Conservation (phyloP, 2,888 invertebrate genomes). For the Campoletis raptor region DNA sequence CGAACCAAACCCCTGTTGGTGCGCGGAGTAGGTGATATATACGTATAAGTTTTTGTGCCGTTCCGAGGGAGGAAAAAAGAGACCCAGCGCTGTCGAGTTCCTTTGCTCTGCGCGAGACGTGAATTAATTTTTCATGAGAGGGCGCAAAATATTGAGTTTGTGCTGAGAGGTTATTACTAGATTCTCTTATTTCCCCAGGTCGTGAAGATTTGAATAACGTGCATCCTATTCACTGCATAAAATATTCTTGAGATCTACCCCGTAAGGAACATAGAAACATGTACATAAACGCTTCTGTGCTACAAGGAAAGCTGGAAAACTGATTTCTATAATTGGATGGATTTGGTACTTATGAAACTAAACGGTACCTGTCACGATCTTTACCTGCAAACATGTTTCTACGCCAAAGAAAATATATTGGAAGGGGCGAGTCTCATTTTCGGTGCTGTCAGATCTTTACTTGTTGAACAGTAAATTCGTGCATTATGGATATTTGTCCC, state of each 20-base stretch:
- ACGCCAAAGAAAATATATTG: conserved; percentile 28
- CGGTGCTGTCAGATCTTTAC: not conserved
- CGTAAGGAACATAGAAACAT: conserved; percentile 18
- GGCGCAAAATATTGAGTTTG: conserved; percentile 51
- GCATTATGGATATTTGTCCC: conserved; percentile 34
- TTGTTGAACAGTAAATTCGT: conserved; percentile 32
- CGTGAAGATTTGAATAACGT: conserved; percentile 21
- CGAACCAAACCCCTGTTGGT: conserved; percentile 40
- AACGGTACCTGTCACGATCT: conserved; percentile 61
- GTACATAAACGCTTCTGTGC: conserved; percentile 10
- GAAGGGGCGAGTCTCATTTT: conserved; percentile 38
- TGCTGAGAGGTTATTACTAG: conserved; percentile 45
- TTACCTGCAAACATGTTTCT: conserved; percentile 56
- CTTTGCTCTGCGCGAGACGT: conserved; percentile 37
- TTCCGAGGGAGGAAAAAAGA: conserved; percentile 38
- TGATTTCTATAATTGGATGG: conserved; percentile 79
- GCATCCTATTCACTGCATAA: conserved; percentile 28
- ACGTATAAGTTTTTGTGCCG: conserved; percentile 19
- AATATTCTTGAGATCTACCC: conserved; percentile 66
- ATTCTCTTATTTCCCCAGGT: conserved; percentile 44
- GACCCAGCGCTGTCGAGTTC: conserved; percentile 14
- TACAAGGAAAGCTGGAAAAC: conserved; percentile 45
- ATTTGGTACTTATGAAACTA: conserved; percentile 83
- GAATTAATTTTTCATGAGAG: conserved; percentile 68
- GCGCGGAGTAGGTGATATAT: conserved; percentile 26